Conservation (phyloP, 2,113 vertebrate species). For the Formicarius rufipectus region DNA sequence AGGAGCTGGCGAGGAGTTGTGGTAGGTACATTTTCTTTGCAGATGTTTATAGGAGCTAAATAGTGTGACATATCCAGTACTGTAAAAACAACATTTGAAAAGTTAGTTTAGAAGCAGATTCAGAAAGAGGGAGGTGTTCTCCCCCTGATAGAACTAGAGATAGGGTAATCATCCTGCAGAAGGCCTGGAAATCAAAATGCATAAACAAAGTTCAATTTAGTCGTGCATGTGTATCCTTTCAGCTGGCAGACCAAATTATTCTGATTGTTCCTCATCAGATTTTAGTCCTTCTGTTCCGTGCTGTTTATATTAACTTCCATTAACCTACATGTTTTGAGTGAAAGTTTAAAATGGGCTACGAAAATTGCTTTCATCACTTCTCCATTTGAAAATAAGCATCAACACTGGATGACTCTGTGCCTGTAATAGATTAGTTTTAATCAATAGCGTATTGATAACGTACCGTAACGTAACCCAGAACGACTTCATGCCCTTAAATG, state of each 20-base stretch:
- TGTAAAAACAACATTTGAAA: conserved; percentile 3
- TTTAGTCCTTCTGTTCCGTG: conserved; percentile 67
- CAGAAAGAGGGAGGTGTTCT: neutral
- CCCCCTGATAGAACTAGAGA: conserved; percentile 4
- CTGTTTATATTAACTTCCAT: conserved; percentile 80
- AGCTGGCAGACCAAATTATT: conserved; percentile 56
- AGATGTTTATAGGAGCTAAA: conserved; percentile 18
- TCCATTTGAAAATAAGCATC: conserved; percentile 70
- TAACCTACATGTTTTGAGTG: conserved; percentile 72
- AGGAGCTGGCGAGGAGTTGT: conserved; percentile 14
- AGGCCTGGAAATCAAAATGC: conserved; percentile 58
- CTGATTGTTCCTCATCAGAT: conserved; percentile 68
- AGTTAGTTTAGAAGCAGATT: neutral
- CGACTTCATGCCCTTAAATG: conserved; percentile 46
- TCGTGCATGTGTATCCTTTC: conserved; percentile 52
- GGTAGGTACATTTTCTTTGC: conserved; percentile 28
- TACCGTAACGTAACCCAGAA: conserved; percentile 65
- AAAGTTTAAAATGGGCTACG: conserved; percentile 69
- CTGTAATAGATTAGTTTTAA: conserved; percentile 70
- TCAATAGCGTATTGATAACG: neutral
- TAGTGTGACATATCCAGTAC: neutral
- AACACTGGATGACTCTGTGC: conserved; percentile 59
- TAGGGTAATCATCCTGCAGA: conserved; percentile 38
- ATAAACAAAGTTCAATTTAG: conserved; percentile 60
- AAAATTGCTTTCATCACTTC: conserved; percentile 74